phyloP scores from a whole-genome alignment of 23 tunicate genomes.

The Phallusia fumigata region DNA sequence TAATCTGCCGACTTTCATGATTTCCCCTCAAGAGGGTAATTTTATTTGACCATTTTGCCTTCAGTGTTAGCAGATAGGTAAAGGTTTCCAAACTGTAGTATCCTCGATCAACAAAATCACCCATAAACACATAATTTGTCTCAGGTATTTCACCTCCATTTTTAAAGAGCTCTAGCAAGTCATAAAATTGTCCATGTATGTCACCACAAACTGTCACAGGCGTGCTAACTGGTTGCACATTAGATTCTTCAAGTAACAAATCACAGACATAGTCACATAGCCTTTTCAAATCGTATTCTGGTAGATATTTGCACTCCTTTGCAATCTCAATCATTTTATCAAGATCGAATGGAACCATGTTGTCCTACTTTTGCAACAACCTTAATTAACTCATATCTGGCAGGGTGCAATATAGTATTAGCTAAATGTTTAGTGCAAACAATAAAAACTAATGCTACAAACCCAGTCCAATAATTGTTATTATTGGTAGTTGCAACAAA shows the following conservation, averaged over 20 bases:
- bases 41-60: slow-evolving; percentile 84
- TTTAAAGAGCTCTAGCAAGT: slow-evolving; percentile 83
- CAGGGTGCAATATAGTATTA: too few relatives aligned
- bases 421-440: too few relatives aligned
- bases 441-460: too few relatives aligned
- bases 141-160: slow-evolving; percentile 99
- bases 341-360: slow-evolving; percentile 57
- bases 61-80: slow-evolving; percentile 77
- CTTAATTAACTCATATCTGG: too few relatives aligned
- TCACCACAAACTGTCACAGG: slow-evolving; percentile 99
- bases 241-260: slow-evolving; percentile 89
- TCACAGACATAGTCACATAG: slow-evolving; percentile 92
- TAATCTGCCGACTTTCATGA: slow-evolving; percentile 96
- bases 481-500: too few relatives aligned
- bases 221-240: slow-evolving; percentile 96
- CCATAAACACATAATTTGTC: slow-evolving; percentile 94
- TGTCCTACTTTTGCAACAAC: neutral
- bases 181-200: slow-evolving; percentile 99
- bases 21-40: slow-evolving; percentile 93
- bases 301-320: slow-evolving; percentile 91
- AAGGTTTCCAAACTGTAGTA: slow-evolving; percentile 97
- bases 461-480: too few relatives aligned
- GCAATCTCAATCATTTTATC: slow-evolving; percentile 83
- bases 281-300: slow-evolving; percentile 90
- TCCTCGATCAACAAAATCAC: slow-evolving; percentile 97